These are phyloP conservation scores for Gnathonemus longibarbis DNA, from an alignment of 2,113 vertebrate species.

Conservation along the genomic window DNA sequence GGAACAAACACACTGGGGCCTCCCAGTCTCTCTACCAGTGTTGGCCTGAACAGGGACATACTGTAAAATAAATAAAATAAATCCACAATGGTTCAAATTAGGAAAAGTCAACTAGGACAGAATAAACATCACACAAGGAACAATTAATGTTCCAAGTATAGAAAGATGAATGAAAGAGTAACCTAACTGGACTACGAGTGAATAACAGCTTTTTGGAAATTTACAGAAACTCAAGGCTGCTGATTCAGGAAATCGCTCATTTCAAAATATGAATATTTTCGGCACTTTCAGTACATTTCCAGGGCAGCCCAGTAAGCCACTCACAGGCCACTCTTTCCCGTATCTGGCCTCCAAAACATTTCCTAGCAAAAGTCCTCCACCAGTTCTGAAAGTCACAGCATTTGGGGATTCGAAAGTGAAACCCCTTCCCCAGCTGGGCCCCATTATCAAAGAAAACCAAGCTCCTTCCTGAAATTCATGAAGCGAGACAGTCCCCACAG, in stretches of 20 bases:
- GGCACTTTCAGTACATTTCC: neutral
- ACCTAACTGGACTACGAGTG: no score
- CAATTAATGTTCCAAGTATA: neutral
- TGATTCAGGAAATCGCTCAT: neutral
- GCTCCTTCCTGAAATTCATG: conserved; percentile 3
- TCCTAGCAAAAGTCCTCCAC: neutral
- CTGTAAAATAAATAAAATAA: neutral
- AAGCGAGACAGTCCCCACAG: neutral
- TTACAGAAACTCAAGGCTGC: neutral
- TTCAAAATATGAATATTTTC: neutral
- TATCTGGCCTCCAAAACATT: neutral
- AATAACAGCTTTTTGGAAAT: neutral
- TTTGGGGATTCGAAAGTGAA: neutral
- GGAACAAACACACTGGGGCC: neutral
- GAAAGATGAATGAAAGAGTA: neutral
- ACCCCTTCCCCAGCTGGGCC: neutral
- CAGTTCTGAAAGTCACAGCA: neutral
- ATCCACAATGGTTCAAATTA: neutral
- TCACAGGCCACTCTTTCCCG: neutral
- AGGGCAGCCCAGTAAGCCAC: neutral
- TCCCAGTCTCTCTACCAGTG: neutral
- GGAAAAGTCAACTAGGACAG: neutral
- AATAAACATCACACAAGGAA: neutral
- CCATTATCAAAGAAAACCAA: neutral
- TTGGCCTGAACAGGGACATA: neutral